Evolutionary conservation across 2,888 invertebrate genomes (phyloP).

Genomic region (Monopis laevigella): DNA sequence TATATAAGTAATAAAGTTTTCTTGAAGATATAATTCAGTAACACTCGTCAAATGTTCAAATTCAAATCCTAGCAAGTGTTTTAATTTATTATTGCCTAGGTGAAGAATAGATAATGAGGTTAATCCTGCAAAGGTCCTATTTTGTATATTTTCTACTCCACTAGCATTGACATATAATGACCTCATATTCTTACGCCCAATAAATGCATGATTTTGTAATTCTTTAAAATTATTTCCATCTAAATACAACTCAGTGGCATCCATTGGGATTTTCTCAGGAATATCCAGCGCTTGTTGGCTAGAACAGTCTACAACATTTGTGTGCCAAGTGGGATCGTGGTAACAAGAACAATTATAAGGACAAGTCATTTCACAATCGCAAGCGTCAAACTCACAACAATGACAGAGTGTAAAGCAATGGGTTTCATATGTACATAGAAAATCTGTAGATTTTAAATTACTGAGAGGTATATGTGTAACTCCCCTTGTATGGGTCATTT

Average conservation of each 20-base stretch:
- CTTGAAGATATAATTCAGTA: constrained; percentile 85
- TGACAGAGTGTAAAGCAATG: constrained; percentile 95
- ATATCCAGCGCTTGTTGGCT: constrained; percentile 79
- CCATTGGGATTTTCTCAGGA: constrained; percentile 90
- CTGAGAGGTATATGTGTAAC: constrained; percentile 79
- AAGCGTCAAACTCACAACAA: constrained; percentile 95
- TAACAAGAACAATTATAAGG: constrained; percentile 94
- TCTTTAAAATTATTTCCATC: constrained; percentile 90
- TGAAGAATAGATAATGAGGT: constrained; percentile 82
- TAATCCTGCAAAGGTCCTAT: constrained; percentile 88
- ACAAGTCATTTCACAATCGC: constrained; percentile 97
- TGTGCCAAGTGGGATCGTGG: constrained; percentile 93
- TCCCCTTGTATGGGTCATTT: constrained; percentile 84
- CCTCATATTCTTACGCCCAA: constrained; percentile 89
- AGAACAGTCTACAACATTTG: constrained; percentile 92
- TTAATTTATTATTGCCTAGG: constrained; percentile 85
- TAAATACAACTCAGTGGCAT: constrained; percentile 91
- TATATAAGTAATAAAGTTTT: constrained; percentile 81
- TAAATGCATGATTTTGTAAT: constrained; percentile 88
- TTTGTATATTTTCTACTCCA: constrained; percentile 84
- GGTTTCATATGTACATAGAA: constrained; percentile 89
- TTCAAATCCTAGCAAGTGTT: constrained; percentile 81
- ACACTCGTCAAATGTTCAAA: constrained; percentile 84
- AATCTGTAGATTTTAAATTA: constrained; percentile 81
- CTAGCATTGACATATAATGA: constrained; percentile 88